Evolutionary conservation across 2,113 vertebrate genomes (phyloP).

Genomic region (Sinocyclocheilus maitianheensis): DNA sequence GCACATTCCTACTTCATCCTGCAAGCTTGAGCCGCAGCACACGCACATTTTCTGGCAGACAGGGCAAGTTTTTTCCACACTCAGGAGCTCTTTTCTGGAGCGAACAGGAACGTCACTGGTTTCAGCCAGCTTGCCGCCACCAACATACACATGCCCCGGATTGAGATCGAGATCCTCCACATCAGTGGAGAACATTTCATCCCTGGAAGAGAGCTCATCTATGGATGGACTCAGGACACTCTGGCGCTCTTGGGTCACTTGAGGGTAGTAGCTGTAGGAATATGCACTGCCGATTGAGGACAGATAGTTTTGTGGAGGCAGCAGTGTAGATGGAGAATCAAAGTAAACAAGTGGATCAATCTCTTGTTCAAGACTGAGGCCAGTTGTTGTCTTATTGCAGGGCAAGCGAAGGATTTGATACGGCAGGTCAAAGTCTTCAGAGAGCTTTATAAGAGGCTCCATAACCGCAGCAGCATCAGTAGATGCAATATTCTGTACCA

Average conservation of each 20-base stretch:
- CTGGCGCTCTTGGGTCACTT: slow-evolving; percentile 56
- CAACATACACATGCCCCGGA: slow-evolving; percentile 43
- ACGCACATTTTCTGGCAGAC: slow-evolving; percentile 51
- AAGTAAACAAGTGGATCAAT: slow-evolving; percentile 50
- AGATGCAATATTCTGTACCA: not conserved
- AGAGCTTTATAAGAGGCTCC: slow-evolving; percentile 35
- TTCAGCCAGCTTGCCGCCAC: slow-evolving; percentile 50
- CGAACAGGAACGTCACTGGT: not conserved
- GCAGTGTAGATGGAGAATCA: slow-evolving; percentile 36
- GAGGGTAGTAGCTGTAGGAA: slow-evolving; percentile 58
- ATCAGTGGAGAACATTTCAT: slow-evolving; percentile 65
- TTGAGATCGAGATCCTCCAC: slow-evolving; percentile 58
- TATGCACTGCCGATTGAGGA: slow-evolving; percentile 45
- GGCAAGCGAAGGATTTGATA: slow-evolving; percentile 61
- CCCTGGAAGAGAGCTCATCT: slow-evolving; percentile 65
- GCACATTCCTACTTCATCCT: slow-evolving; percentile 25
- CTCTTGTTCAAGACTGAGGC: slow-evolving; percentile 52
- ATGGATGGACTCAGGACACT: slow-evolving; percentile 65
- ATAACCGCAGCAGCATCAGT: slow-evolving; percentile 10
- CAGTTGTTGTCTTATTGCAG: slow-evolving; percentile 50
- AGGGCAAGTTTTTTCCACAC: slow-evolving; percentile 26
- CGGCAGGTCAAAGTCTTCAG: slow-evolving; percentile 43
- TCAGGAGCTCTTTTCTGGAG: not conserved
- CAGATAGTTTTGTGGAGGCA: slow-evolving; percentile 45
- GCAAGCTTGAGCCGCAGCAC: slow-evolving; percentile 58